Evolutionary conservation across 53 echinoderm and acorn worm genomes (phyloP), one percentile per base, ranked within the genome.

Genomic region (Pentamera pediparva): DNA sequence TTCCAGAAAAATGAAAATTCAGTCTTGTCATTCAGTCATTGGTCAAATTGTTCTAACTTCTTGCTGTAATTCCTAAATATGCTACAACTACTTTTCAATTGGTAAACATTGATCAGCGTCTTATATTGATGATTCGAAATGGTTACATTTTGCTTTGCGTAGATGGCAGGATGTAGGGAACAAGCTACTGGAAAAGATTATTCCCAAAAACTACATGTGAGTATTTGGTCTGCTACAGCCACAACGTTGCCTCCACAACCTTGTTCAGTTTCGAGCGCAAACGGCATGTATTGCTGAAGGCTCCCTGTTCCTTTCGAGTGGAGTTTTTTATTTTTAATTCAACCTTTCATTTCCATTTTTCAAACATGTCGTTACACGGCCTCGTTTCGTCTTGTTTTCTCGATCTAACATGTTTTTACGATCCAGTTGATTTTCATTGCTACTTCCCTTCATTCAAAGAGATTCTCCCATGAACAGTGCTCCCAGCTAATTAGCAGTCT

Each of bases 161-260:
- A 94, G 94, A 89, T 94, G 87, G 94, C 87, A 94, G 65, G 89
- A 93, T 57, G 78, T 94, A 69, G 82, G 87, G 37, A 84, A 87
- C 81, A 94, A 94, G 94, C 90, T 94, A 86, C 81, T 94, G 67
- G 94, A 86, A 81, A 94, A 94, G 81, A 83, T 94, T 29, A 81
- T 94, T 77, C 94, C 89, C 77, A 94, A 94, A 90, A 89, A 87
- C 82, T 84, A 81, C 84, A 94, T 90, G 94, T 94, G 94, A 94
- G 94, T 93, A 93, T 87, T 26, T 50, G 70, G 67, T 43, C 67
- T 67, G 45, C 67, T 40, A 39, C 43, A n/a, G n/a, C n/a, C n/a
- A n/a, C n/a, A n/a, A n/a, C n/a, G n/a, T n/a, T n/a, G n/a, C n/a
- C n/a, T n/a, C n/a, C n/a, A n/a, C n/a, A n/a, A n/a, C n/a, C n/a